Evolutionary conservation across 37 sponge, comb jelly and placozoan species (phyloP).

Genomic region (Theonella swinhoei): DNA sequence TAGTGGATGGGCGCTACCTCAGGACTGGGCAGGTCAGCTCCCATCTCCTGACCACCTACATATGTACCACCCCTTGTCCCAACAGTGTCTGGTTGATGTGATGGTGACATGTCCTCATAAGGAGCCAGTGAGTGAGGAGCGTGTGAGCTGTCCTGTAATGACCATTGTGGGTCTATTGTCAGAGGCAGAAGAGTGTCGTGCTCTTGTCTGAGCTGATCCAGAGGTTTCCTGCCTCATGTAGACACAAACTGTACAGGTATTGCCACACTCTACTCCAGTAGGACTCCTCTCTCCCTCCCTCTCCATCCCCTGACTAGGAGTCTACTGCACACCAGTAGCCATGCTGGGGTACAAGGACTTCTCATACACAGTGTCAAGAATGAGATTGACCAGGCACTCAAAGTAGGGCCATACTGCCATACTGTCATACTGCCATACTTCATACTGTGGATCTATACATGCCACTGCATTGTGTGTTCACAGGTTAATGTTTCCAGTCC

Average conservation of each 20-base stretch:
- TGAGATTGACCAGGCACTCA: slow-evolving; percentile 62
- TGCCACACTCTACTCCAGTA: neutral
- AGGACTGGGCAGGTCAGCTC: slow-evolving; percentile 22
- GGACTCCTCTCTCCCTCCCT: neutral
- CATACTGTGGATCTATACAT: too few species aligned
- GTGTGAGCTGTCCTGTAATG: neutral
- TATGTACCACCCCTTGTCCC: neutral
- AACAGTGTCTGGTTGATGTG: slow-evolving; percentile 14
- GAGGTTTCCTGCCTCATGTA: slow-evolving; percentile 23
- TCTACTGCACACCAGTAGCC: neutral
- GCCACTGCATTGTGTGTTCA: neutral
- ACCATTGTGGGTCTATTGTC: neutral
- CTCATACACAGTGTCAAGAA: slow-evolving; percentile 67
- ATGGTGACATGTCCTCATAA: slow-evolving; percentile 31
- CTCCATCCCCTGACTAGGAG: neutral
- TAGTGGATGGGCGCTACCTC: slow-evolving; percentile 27
- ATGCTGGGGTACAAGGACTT: slow-evolving; percentile 66
- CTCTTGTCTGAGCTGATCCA: slow-evolving; percentile 12
- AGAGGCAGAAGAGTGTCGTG: slow-evolving; percentile 47
- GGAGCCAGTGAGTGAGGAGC: slow-evolving; percentile 3
- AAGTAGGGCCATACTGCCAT: neutral
- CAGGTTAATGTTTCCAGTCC: slow-evolving; percentile 6
- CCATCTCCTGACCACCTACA: neutral
- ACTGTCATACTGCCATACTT: too few species aligned
- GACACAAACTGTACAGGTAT: slow-evolving; percentile 34